phyloP scores from a whole-genome alignment of 2,113 vertebrate genomes.

The Sceloporus tristichus region DNA sequence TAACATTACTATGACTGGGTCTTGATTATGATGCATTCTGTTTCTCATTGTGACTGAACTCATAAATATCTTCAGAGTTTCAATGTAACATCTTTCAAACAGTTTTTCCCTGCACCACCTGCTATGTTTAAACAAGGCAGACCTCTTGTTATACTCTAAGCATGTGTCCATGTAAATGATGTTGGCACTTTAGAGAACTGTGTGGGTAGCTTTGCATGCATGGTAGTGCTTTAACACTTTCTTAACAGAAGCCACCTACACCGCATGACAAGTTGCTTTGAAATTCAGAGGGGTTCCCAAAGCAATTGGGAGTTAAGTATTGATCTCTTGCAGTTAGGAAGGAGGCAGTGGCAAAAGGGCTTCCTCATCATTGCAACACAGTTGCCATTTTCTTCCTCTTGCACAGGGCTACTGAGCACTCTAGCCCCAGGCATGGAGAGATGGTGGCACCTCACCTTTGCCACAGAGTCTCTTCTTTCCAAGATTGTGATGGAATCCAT shows the following conservation, averaged over 20 bases:
- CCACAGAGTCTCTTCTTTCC: too few relatives aligned
- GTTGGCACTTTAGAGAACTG: too few relatives aligned
- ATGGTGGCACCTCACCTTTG: too few relatives aligned
- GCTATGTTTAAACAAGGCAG: not conserved
- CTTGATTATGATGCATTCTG: conserved; percentile 9
- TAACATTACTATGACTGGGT: not conserved
- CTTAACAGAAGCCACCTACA: not conserved
- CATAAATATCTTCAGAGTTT: conserved; percentile 40
- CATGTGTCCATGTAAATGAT: too few relatives aligned
- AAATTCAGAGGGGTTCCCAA: not conserved
- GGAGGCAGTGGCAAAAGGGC: too few relatives aligned
- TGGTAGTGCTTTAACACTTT: not conserved
- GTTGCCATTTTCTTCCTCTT: too few relatives aligned
- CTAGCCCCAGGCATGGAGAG: too few relatives aligned
- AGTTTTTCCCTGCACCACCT: not conserved
- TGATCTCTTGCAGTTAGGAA: not conserved
- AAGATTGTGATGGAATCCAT: too few relatives aligned
- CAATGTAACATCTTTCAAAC: not conserved
- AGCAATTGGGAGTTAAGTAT: not conserved
- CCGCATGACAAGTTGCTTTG: not conserved
- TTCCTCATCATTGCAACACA: too few relatives aligned
- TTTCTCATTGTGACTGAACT: not conserved
- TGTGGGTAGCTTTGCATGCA: too few relatives aligned
- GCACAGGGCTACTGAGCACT: too few relatives aligned
- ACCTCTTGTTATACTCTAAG: not conserved